Conservation (phyloP, 2,797 vertebrate genomes). For the Cyprinodon diabolis region DNA sequence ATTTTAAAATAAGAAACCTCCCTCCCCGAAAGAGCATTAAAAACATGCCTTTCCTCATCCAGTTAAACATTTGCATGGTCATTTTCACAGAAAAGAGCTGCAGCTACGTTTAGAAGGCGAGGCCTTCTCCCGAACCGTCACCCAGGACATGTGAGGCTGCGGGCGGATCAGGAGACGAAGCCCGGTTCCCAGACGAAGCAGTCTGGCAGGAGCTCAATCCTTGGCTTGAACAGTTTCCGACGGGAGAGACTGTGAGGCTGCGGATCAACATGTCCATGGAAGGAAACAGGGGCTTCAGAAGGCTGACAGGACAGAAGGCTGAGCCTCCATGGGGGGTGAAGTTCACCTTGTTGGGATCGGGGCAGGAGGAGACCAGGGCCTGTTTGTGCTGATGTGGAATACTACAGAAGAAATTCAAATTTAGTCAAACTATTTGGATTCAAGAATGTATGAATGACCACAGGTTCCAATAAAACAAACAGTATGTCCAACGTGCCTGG, state of each 20-base stretch:
- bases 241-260: constrained; percentile 75
- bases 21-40: constrained; percentile 30
- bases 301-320: constrained; percentile 89
- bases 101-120: constrained; percentile 51
- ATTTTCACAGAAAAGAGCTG: constrained; percentile 22
- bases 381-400: constrained; percentile 65
- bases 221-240: constrained; percentile 47
- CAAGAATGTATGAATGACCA: neutral
- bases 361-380: constrained; percentile 83
- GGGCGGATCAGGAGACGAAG: constrained; percentile 41
- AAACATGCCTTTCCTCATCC: constrained; percentile 14
- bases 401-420: constrained; percentile 59
- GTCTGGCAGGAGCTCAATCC: constrained; percentile 51
- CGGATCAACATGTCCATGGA: constrained; percentile 85
- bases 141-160: constrained; percentile 49
- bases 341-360: constrained; percentile 93
- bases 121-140: constrained; percentile 38
- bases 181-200: constrained; percentile 36
- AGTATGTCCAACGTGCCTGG: neutral
- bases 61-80: constrained; percentile 26
- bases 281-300: constrained; percentile 86
- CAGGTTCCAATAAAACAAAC: neutral
- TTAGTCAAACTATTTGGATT: neutral
- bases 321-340: constrained; percentile 89
- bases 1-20: constrained; percentile 29